phyloP scores from a whole-genome alignment of 2,797 vertebrate genomes.

The Danionella dracula region DNA sequence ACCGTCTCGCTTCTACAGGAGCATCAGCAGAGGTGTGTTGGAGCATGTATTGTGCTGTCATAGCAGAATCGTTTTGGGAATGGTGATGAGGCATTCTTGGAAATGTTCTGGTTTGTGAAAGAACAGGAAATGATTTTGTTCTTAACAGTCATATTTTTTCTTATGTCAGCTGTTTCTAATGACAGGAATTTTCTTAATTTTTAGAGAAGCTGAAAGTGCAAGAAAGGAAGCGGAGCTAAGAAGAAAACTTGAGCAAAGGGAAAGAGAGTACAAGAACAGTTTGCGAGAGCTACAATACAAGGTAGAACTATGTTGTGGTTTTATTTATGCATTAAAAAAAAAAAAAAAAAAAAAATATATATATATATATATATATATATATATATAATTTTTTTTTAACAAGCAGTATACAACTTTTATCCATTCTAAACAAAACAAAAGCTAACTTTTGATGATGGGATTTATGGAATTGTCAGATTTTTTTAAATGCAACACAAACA shows the following conservation, averaged over 20 bases:
- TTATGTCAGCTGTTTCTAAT: background rate
- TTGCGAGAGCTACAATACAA: conserved; percentile 71
- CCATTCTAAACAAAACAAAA: too few relatives aligned
- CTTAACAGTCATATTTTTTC: background rate
- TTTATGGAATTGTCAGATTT: too few relatives aligned
- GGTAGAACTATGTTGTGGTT: conserved; percentile 56
- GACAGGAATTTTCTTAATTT: conserved; percentile 13
- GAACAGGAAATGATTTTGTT: background rate
- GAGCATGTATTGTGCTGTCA: background rate
- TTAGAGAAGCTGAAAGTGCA: conserved; percentile 75
- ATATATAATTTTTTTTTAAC: too few relatives aligned
- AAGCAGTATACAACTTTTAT: too few relatives aligned
- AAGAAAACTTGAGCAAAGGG: conserved; percentile 71
- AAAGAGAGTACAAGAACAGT: conserved; percentile 66
- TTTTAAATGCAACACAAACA: too few relatives aligned
- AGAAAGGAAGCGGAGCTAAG: conserved; percentile 72
- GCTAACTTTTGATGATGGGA: too few relatives aligned
- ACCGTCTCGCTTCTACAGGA: conserved; percentile 83
- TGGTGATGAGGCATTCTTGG: background rate
- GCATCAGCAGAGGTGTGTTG: conserved; percentile 77
- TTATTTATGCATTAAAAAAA: too few relatives aligned
- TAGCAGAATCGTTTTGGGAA: conserved; percentile 1
- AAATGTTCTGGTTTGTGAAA: background rate
- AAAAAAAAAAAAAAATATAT: too few relatives aligned
- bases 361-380: too few relatives aligned